Evolutionary conservation across 2,888 invertebrate genomes (phyloP).

Genomic region (Cordilura impudica): DNA sequence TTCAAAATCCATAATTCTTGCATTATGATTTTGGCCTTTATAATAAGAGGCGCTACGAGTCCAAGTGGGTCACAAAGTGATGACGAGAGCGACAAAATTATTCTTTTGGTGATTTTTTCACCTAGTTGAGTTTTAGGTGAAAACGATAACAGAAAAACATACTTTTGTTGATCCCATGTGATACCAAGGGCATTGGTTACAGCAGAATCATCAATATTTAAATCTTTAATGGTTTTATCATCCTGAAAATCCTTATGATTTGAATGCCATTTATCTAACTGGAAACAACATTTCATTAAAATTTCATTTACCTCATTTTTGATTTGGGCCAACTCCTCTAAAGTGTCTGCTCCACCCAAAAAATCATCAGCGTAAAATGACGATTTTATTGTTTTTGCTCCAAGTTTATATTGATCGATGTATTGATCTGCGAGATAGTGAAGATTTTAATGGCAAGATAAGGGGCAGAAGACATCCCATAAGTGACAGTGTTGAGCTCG

Average conservation of each 20-base stretch:
- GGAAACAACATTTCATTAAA: neutral
- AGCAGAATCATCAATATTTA: neutral
- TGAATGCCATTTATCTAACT: neutral
- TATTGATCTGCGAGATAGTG: conserved; percentile 42
- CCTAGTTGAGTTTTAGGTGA: neutral
- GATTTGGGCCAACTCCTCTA: conserved; percentile 14
- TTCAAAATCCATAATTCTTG: conserved; percentile 41
- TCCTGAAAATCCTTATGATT: no score
- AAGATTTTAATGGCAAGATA: conserved; percentile 20
- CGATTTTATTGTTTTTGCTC: conserved; percentile 14
- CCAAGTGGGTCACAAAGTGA: conserved; percentile 52
- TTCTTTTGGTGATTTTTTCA: neutral
- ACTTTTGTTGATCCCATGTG: conserved; percentile 28
- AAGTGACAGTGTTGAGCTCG: neutral
- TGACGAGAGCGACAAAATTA: conserved; percentile 41
- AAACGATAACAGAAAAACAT: conserved; percentile 36
- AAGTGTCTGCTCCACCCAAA: conserved; percentile 16
- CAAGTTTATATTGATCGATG: conserved; percentile 5
- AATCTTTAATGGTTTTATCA: conserved; percentile 1
- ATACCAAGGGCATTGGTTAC: conserved; percentile 23
- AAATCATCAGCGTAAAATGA: conserved; percentile 34
- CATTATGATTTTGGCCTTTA: conserved; percentile 27
- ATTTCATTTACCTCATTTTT: conserved; percentile 9
- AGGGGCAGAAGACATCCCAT: conserved; percentile 16
- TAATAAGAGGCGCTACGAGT: conserved; percentile 32